Conservation (phyloP, 2,797 vertebrate species). For the Etheostoma nigrum region DNA sequence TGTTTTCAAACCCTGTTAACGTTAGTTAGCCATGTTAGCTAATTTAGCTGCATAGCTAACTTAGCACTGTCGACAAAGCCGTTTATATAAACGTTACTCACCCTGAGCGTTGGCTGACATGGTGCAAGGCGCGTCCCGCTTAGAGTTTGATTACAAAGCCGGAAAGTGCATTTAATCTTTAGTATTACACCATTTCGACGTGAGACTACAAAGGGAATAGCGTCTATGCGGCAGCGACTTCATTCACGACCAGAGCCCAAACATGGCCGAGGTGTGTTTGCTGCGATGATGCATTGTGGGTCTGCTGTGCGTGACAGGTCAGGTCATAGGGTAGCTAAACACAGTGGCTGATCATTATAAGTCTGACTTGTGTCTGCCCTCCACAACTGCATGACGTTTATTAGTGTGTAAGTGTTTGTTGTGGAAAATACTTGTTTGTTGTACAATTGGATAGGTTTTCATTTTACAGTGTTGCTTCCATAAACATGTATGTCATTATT, state of each 20-base stretch:
- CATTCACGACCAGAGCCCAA: constrained; percentile 52
- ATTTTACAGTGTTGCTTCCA: background rate
- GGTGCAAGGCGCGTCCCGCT: constrained; percentile 65
- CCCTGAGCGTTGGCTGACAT: constrained; percentile 83
- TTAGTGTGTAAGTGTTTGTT: background rate
- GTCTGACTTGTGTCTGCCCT: background rate
- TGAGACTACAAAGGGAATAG: background rate
- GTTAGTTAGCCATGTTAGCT: constrained; percentile 17
- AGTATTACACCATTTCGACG: constrained; percentile 22
- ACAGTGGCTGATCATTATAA: background rate
- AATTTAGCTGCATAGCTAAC: constrained; percentile 42
- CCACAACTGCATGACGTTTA: background rate
- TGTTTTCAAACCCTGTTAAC: constrained; percentile 1
- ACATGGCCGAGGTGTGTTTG: constrained; percentile 74
- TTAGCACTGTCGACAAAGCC: constrained; percentile 33
- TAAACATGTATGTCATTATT: background rate
- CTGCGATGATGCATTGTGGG: constrained; percentile 78
- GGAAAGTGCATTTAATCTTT: constrained; percentile 66
- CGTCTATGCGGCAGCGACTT: constrained; percentile 34
- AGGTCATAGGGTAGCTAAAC: constrained; percentile 5
- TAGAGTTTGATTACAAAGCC: constrained; percentile 46
- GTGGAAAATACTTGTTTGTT: background rate
- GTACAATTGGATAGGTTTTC: background rate
- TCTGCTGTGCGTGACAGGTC: background rate
- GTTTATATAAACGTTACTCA: constrained; percentile 58